Evolutionary conservation across 2,888 invertebrate species (phyloP).

Genomic region (Caenorhabditis becei): DNA sequence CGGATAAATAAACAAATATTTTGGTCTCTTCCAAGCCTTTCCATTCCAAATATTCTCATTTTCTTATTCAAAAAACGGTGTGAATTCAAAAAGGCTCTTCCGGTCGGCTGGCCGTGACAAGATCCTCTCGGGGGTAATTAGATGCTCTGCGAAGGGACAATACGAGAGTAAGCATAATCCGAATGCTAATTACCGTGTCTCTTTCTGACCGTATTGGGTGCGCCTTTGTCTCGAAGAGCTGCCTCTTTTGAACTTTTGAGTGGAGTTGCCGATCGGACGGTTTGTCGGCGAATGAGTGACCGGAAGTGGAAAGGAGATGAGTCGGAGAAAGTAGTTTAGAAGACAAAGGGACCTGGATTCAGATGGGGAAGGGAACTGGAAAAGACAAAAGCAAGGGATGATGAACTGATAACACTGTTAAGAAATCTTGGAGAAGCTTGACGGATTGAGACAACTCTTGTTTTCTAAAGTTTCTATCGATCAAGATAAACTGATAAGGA

Average conservation of each 20-base stretch:
- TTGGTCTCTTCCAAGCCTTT: too few relatives aligned
- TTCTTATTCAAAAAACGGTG: too few relatives aligned
- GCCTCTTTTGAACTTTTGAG: constrained; percentile 9
- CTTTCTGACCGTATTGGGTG: neutral
- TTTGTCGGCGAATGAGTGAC: neutral
- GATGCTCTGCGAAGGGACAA: neutral
- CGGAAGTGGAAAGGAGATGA: neutral
- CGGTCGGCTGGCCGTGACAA: too few relatives aligned
- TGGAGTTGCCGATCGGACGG: neutral
- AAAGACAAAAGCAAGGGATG: too few relatives aligned
- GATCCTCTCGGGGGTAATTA: neutral
- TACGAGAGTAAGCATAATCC: neutral
- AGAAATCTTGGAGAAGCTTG: too few relatives aligned
- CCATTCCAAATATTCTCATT: too few relatives aligned
- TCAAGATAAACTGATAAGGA: too few relatives aligned
- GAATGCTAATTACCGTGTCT: neutral
- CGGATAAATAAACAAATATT: neutral
- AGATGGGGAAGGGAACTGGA: neutral
- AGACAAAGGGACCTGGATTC: neutral
- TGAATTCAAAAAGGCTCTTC: too few relatives aligned
- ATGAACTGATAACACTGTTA: too few relatives aligned
- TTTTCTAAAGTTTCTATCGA: too few relatives aligned
- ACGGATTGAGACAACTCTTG: too few relatives aligned
- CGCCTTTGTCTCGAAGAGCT: too few relatives aligned
- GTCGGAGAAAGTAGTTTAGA: neutral